Percentiles rank a stretch among this genome's conserved stretches.
phyloP scores from a whole-genome alignment of 2,888 invertebrate genomes.

The Microchrysa polita region DNA sequence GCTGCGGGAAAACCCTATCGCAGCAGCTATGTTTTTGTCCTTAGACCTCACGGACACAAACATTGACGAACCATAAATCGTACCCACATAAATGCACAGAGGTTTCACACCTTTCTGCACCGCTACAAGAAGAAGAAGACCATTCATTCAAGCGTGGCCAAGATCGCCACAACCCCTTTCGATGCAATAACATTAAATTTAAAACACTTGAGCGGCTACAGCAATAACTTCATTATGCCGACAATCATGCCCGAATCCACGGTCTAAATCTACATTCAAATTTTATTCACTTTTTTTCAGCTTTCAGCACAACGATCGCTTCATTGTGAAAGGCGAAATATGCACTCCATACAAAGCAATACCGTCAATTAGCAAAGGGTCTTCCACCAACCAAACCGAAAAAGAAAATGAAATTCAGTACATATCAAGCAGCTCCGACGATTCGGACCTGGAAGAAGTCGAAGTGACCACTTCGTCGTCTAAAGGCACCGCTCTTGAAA shows the following conservation, averaged over 20 bases:
- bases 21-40: no score
- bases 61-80: no score
- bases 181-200: not conserved
- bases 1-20: no score
- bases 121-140: no score
- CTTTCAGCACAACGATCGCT: conserved; percentile 46
- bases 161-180: no score
- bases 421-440: conserved; percentile 51
- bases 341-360: conserved; percentile 34
- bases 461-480: not conserved
- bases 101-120: no score
- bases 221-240: no score
- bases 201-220: not conserved
- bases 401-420: conserved; percentile 4
- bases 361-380: not conserved
- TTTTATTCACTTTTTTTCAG: conserved; percentile 21
- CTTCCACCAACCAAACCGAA: not conserved
- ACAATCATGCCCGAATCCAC: no score
- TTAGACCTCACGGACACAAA: no score
- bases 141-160: no score
- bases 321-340: conserved; percentile 44
- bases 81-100: no score
- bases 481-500: conserved; percentile 57
- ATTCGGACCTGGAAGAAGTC: conserved; percentile 59
- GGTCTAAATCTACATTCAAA: no score